Evolutionary conservation across 30 jellyfish, hydroid and myxozoan genomes (phyloP).

Genomic region (Turritopsis rubra): DNA sequence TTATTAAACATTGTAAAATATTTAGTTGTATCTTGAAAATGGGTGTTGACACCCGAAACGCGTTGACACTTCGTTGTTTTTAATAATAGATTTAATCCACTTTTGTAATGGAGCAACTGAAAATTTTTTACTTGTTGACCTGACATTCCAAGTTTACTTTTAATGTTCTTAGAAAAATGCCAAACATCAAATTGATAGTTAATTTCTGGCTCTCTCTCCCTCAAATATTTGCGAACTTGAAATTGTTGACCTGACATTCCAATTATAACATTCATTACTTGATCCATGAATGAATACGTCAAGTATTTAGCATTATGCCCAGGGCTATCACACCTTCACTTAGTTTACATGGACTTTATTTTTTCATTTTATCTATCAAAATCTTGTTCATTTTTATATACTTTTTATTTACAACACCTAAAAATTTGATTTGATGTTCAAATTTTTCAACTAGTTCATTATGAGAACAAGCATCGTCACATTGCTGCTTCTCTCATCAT

Average conservation of each 20-base stretch:
- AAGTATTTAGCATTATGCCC: conserved; percentile 36
- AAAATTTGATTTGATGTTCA: conserved; percentile 4
- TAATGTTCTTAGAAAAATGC: conserved; percentile 29
- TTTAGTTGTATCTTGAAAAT: too few species aligned
- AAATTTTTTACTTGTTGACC: conserved; percentile 21
- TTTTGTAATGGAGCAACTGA: background rate
- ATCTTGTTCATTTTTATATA: too few species aligned
- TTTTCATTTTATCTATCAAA: conserved; percentile 12
- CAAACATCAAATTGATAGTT: conserved; percentile 42
- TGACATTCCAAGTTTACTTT: conserved; percentile 21
- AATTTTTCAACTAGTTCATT: background rate
- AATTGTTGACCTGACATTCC: conserved; percentile 10
- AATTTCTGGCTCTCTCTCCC: conserved; percentile 21
- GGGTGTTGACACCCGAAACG: too few species aligned
- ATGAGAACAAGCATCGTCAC: background rate
- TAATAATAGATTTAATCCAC: conserved; percentile 30
- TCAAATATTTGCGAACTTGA: conserved; percentile 26
- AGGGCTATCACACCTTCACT: background rate
- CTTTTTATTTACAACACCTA: too few species aligned
- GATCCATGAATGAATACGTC: conserved; percentile 47
- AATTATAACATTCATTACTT: background rate
- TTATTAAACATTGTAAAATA: too few species aligned
- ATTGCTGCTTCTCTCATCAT: background rate
- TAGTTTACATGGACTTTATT: conserved; percentile 21
- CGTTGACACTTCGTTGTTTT: too few species aligned